A percentile compares a stretch with the other conserved stretches of the same genome.
Conservation (phyloP, 2,113 vertebrate species). For the Callaeas wilsoni region DNA sequence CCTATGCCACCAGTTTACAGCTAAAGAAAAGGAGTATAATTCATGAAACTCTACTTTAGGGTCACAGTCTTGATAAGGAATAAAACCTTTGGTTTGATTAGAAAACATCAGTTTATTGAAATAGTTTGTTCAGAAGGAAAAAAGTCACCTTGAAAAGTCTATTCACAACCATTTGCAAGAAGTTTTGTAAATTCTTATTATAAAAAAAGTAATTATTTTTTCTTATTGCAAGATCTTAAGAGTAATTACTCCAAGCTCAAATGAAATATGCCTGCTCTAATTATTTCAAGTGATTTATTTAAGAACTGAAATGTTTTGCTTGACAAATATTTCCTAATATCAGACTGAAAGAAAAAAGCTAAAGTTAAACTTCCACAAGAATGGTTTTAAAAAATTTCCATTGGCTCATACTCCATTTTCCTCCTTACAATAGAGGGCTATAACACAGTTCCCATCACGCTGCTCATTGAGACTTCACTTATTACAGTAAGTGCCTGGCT, state of each 20-base stretch:
- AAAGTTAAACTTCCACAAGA: neutral
- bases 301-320: neutral
- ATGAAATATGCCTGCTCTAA: neutral
- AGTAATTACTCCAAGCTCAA: neutral
- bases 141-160: neutral
- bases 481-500: neutral
- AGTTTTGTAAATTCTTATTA: neutral
- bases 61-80: neutral
- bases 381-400: neutral
- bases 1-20: neutral
- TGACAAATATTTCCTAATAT: neutral
- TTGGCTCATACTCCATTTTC: neutral
- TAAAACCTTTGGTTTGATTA: neutral
- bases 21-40: neutral
- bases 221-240: neutral
- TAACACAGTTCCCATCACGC: neutral
- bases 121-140: neutral
- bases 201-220: rapidly evolving
- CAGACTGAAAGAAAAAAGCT: neutral
- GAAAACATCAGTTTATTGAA: neutral
- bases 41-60: neutral
- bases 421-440: neutral
- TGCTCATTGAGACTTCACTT: neutral
- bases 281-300: neutral
- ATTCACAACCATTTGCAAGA: neutral